Evolutionary conservation across 2,797 vertebrate genomes (phyloP).

Genomic region (Myiotriccus ornatus): DNA sequence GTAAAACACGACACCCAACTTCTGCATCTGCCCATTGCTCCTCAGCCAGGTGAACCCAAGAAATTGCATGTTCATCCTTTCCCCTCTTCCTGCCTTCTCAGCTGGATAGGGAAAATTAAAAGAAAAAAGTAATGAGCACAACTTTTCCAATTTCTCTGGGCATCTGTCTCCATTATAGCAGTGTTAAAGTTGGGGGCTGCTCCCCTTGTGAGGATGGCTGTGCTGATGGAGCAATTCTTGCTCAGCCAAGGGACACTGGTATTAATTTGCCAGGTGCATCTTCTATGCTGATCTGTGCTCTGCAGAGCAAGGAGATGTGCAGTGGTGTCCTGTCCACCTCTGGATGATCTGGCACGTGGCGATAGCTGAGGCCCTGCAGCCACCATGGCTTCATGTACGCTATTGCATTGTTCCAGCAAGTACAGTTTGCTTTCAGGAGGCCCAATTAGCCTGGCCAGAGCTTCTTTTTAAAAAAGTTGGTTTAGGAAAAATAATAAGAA

Average conservation of each 20-base stretch:
- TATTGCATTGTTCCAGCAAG: background rate
- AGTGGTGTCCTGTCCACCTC: background rate
- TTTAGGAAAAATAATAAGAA: background rate
- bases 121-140: background rate
- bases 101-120: background rate
- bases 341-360: accelerated
- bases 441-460: background rate
- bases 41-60: background rate
- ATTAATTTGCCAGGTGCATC: background rate
- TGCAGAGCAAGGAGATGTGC: background rate
- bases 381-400: accelerated
- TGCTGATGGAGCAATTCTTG: background rate
- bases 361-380: accelerated
- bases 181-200: background rate
- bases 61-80: background rate
- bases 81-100: background rate
- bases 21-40: background rate
- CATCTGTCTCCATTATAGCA: background rate
- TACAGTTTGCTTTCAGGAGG: background rate
- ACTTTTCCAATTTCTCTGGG: background rate
- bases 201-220: background rate
- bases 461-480: background rate
- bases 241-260: background rate
- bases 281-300: background rate
- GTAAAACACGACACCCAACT: background rate